phyloP scores from a whole-genome alignment of 2,888 invertebrate genomes.

The Cryptocephalus moraei region DNA sequence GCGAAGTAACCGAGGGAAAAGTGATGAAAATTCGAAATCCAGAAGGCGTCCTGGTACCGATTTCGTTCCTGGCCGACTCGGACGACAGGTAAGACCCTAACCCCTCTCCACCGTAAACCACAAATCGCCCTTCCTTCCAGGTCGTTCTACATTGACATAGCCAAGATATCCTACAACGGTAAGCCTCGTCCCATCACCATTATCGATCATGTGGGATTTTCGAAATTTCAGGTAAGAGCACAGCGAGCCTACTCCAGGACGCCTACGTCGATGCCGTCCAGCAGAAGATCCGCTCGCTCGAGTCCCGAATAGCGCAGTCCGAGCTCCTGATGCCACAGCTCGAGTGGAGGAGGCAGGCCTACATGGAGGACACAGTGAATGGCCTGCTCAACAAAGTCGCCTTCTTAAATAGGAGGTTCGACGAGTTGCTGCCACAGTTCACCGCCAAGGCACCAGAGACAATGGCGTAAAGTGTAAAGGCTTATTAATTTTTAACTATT shows the following conservation, averaged over 20 bases:
- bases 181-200: slow-evolving; percentile 17
- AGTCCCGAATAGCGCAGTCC: slow-evolving; percentile 35
- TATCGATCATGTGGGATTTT: not conserved
- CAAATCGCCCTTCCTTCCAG: slow-evolving; percentile 23
- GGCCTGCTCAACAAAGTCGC: slow-evolving; percentile 37
- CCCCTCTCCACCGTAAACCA: no score
- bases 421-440: slow-evolving; percentile 40
- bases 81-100: slow-evolving; percentile 18
- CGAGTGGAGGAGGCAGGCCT: slow-evolving; percentile 35
- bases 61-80: slow-evolving; percentile 35
- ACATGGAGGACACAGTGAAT: slow-evolving; percentile 39
- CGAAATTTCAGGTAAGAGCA: slow-evolving; percentile 20
- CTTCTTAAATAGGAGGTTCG: slow-evolving; percentile 40
- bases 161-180: slow-evolving; percentile 39
- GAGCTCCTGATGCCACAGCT: slow-evolving; percentile 38
- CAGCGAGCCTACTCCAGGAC: slow-evolving; percentile 32
- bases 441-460: slow-evolving; percentile 11
- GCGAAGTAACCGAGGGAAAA: slow-evolving; percentile 31
- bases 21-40: slow-evolving; percentile 39
- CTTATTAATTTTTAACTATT: no score
- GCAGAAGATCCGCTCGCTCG: slow-evolving; percentile 37
- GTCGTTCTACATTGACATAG: slow-evolving; percentile 38
- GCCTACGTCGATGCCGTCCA: slow-evolving; percentile 41
- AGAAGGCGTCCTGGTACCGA: slow-evolving; percentile 36
- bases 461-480: not conserved